Evolutionary conservation across 2,797 vertebrate species (phyloP), one percentile per base, ranked within the genome.

Genomic region (Sebastes oblongus): DNA sequence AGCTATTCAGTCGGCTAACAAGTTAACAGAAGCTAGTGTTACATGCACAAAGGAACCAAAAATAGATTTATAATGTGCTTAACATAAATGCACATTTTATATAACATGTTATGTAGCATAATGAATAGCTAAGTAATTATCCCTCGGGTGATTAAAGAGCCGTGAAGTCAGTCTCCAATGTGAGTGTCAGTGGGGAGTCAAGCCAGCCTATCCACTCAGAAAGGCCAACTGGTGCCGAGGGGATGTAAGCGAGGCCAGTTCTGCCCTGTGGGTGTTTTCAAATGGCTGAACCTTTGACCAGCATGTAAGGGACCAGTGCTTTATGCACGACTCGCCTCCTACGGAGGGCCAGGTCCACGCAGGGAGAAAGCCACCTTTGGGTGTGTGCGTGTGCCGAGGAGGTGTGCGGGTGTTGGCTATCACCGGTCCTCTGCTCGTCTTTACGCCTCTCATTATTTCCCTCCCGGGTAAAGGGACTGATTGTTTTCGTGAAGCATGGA

Each of bases 261-360:
- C 86, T 84, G 84, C 87, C 92, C 90, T 89, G 80, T 90, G 92
- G 92, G 87, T 91, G 83, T 94, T 92, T 88, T 88, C 36, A 93
- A 93, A 88, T 79, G 80, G 81, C 77, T 90, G 80, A 92, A 86
- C 91, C 88, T 92, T 84, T 91, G 90, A 91, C 88, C 85, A 60
- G 64, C 65, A 29, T 78, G 66, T 71, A 79, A 81, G 72, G 65
- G 73, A 83, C 71, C 56, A 34, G 72, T 55, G 61, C 66, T 58
- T 83, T 80, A 77, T 69, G 52, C 80, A 80, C 39, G 69, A 85
- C 80, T 81, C 14, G 36, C 77, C 90, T 76, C 84, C 81, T 78
- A 81, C 66, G 39, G 85, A 88, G 84, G 79, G 83, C 69, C 80
- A 76, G 22, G 50, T 72, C 60, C 86, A 70, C 65, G 65, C 52